These are phyloP conservation scores for Phyto melanocephala DNA, from an alignment of 2,888 invertebrate genomes.

Conservation along the genomic window DNA sequence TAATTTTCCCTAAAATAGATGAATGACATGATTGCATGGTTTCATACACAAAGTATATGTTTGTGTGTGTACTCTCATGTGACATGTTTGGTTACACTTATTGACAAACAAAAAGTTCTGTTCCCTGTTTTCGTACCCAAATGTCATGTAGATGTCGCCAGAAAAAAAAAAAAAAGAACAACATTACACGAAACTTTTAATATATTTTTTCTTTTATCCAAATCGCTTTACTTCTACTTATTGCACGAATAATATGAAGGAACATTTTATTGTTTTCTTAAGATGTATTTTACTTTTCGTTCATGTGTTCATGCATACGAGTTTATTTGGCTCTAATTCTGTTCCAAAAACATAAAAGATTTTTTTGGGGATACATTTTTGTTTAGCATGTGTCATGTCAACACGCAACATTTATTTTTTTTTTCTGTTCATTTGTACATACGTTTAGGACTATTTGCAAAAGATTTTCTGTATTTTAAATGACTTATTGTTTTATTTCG, in stretches of 20 bases:
- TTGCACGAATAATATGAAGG: neutral
- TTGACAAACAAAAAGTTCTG: conserved; percentile 35
- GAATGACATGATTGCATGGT: neutral
- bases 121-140: neutral
- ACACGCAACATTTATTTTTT: conserved; percentile 36
- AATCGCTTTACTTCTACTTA: neutral
- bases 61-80: conserved; percentile 30
- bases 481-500: conserved; percentile 37
- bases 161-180: neutral
- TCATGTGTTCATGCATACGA: neutral
- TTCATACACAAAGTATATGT: neutral
- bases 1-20: neutral
- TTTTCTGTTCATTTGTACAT: neutral
- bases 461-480: conserved; percentile 35
- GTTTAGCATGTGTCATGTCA: conserved; percentile 35
- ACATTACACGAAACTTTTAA: conserved; percentile 26
- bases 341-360: neutral
- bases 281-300: neutral
- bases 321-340: conserved; percentile 7
- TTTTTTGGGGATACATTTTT: neutral
- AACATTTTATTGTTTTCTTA: conserved; percentile 20
- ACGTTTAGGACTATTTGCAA: conserved; percentile 10
- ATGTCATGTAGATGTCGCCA: conserved; percentile 1
- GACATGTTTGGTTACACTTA: conserved; percentile 51
- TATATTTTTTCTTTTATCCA: conserved; percentile 5